Evolutionary conservation across 2,888 invertebrate genomes (phyloP).

Genomic region (Eurytoma californica): DNA sequence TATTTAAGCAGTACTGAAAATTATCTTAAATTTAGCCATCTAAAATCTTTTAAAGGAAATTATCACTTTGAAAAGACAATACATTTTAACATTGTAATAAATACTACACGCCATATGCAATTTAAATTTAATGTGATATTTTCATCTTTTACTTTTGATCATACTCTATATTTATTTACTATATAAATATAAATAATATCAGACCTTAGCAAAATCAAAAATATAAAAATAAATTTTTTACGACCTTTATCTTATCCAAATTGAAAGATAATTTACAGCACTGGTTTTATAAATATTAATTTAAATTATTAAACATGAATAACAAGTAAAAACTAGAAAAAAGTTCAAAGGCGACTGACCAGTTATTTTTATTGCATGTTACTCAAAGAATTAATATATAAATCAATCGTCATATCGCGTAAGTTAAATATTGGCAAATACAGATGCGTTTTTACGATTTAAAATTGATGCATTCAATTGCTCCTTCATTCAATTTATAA

Average conservation of each 20-base stretch:
- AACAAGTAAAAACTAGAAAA: slow-evolving; percentile 25
- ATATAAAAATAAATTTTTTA: slow-evolving; percentile 8
- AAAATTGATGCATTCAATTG: slow-evolving; percentile 50
- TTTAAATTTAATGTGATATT: neutral
- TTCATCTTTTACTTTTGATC: neutral
- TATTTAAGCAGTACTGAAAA: slow-evolving; percentile 42
- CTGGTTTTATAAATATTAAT: slow-evolving; percentile 28
- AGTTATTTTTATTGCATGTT: slow-evolving; percentile 33
- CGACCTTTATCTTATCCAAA: neutral
- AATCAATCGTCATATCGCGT: slow-evolving; percentile 27
- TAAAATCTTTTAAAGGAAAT: slow-evolving; percentile 3
- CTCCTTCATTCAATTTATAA: slow-evolving; percentile 43
- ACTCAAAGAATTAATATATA: slow-evolving; percentile 1
- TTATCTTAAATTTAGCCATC: slow-evolving; percentile 23
- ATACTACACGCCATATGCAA: neutral
- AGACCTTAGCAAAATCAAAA: slow-evolving; percentile 3
- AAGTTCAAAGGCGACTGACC: slow-evolving; percentile 24
- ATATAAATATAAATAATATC: neutral
- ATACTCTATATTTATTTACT: neutral
- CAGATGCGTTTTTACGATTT: slow-evolving; percentile 11
- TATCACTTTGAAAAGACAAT: too few species aligned
- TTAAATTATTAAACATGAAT: slow-evolving; percentile 27
- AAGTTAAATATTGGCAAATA: slow-evolving; percentile 27
- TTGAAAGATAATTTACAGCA: slow-evolving; percentile 44
- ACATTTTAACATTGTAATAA: too few species aligned